phyloP scores from a whole-genome alignment of 2,888 invertebrate species.

The Nebria brevicollis region DNA sequence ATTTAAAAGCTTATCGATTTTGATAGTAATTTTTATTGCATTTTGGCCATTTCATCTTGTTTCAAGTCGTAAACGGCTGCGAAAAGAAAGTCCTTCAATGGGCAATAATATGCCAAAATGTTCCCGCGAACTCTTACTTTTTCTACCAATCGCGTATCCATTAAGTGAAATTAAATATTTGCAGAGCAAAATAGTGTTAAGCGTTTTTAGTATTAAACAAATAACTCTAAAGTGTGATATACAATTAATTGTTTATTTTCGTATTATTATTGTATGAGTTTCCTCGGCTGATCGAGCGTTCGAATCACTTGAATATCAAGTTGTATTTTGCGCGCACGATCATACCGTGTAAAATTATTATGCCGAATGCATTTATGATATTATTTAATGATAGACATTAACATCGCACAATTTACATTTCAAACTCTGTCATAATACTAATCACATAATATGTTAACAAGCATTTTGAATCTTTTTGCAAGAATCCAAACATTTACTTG shows the following conservation, averaged over 20 bases:
- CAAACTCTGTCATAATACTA: background rate
- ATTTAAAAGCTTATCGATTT: too few relatives aligned
- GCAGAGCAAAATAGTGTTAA: conserved; percentile 22
- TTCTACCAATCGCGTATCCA: conserved; percentile 17
- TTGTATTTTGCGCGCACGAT: background rate
- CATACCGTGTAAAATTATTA: background rate
- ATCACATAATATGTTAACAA: background rate
- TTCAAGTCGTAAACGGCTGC: too few relatives aligned
- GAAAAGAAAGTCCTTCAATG: conserved; percentile 24
- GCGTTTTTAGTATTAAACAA: background rate
- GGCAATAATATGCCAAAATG: conserved; percentile 8
- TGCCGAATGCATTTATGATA: conserved; percentile 1
- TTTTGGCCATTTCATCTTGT: too few relatives aligned
- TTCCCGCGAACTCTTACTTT: conserved; percentile 32
- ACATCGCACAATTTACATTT: background rate
- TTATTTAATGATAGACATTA: conserved; percentile 1
- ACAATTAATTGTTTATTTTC: background rate
- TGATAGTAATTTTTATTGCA: too few relatives aligned
- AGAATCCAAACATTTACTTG: background rate
- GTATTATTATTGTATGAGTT: background rate
- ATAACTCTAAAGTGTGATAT: background rate
- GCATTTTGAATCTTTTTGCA: background rate
- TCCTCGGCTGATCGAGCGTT: background rate
- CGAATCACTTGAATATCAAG: conserved; percentile 1
- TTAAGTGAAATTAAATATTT: conserved; percentile 37